Base-by-base conservation (phyloP, 2,113 vertebrate species). In the Hucho hucho region DNA sequence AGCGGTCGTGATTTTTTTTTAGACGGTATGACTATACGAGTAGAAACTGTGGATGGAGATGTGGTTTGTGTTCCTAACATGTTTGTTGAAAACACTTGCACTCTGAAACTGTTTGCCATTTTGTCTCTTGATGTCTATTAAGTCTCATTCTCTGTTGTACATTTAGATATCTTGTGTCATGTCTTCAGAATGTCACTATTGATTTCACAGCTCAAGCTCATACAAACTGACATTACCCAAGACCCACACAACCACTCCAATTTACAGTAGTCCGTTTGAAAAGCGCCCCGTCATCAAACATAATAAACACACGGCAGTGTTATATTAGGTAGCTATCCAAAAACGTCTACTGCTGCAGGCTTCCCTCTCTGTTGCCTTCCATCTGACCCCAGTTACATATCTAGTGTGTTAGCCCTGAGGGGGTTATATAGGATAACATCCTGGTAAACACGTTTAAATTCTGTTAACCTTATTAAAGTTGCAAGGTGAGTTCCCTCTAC, bases 351-450 rank as follows among this genome's bases (percentile, higher is more conserved):
- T 43, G 56, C 12, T 4, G 58, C 29, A 22, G 70, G 14, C 16
- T 70, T 22, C 59, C 29, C 16, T 28, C 56, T 32, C 37, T 9
- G 37, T 37, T 37, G 37, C 46, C 64, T 67, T 53, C 64, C 37
- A 12, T 26, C 22, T 78, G 73, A 75, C 76, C 67, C 64, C 70
- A 18, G 63, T 56, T 56, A 43, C 46, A 46, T 24, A 70, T 29
- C 25, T 53, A 56, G 13, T 43, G 25, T 46, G 66, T 69, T 22
- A 4, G 6, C 37, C 70, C n/a, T 47, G 14, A 64, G 22, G 53
- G 22, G 6, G 5, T 70, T 46, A 64, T 26, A 75, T 53, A 9
- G 25, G 69, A 74, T 64, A 58, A 53, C 47, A 18, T 29, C n/a
- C 67, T 46, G 12, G 25, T 5, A 59, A 68, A 79, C 29, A 76